Base-by-base conservation (phyloP, 2,113 vertebrate species). In the Oreamnos americanus region DNA sequence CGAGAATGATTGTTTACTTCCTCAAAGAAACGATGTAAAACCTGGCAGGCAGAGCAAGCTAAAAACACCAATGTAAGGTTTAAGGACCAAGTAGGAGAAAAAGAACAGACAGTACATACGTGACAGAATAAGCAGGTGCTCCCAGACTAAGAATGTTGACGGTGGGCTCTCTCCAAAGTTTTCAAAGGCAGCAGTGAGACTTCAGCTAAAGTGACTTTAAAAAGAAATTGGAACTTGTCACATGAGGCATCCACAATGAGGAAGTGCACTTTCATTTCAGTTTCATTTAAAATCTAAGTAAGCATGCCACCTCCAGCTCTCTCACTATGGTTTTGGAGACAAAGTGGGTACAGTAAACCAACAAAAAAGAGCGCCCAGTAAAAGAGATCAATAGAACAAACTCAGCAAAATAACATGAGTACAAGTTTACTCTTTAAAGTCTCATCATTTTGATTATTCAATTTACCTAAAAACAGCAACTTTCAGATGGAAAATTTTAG, bases 211-310 rank as follows among this genome's bases (percentile, higher is more conserved):
- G 3, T 53, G 55, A 57, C 71, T 96, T 94, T 87, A 91, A 90
- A 57, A 91, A 97, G 97, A 97, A 93, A 87, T 91, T n/a, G n/a
- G 86, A 94, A 60, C 95, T 87, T 93, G 95, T 98, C 97, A 98
- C 95, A 95, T 96, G 98, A 97, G 74, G 33, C 23, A 74, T 74
- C n/a, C 60, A 76, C 62, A 79, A 96, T 30, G 98, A 98, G 98
- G 98, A 98, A 98, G 97, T 98, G 23, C 92, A 93, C 87, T 97
- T 96, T 98, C 91, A 95, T 98, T 98, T 98, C 97, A 86, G 97
- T 98, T 98, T 98, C 98, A 36, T 88, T 96, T 98, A n/a, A 90
- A 93, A 67, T 76, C 58, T 96, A 28, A 12, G 8, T 6, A 23
- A 19, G 16, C 16, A 25, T 60, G 90, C 74, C 76, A n/a, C 58